A percentile compares a stretch with the other conserved stretches of the same genome.
Evolutionary conservation across 2,113 vertebrate species (phyloP).

Genomic region (Leptobrachium leishanense): DNA sequence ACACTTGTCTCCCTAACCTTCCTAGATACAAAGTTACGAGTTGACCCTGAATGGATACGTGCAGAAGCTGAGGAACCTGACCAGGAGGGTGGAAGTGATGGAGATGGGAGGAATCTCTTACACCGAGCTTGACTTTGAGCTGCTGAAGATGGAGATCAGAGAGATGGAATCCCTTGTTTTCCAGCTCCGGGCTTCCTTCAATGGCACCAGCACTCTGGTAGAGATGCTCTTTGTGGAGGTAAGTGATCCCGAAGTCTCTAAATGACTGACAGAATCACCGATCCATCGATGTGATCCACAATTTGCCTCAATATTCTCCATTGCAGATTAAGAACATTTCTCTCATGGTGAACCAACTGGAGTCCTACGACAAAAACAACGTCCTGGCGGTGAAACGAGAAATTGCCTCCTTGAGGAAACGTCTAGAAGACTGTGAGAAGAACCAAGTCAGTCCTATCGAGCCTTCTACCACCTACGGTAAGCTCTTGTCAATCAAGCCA

Average conservation of each 20-base stretch:
- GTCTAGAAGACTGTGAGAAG: slow-evolving; percentile 66
- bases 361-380: slow-evolving; percentile 67
- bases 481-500: background rate
- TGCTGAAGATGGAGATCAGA: slow-evolving; percentile 65
- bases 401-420: slow-evolving; percentile 67
- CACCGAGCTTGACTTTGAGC: slow-evolving; percentile 56
- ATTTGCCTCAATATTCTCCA: background rate
- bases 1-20: background rate
- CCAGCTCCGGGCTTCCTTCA: slow-evolving; percentile 64
- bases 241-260: background rate
- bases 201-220: slow-evolving; percentile 53
- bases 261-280: background rate
- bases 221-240: slow-evolving; percentile 61
- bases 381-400: slow-evolving; percentile 66
- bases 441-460: background rate
- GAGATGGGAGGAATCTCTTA: slow-evolving; percentile 64
- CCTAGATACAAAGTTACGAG: slow-evolving; percentile 29
- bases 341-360: slow-evolving; percentile 66
- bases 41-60: slow-evolving; percentile 11
- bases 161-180: slow-evolving; percentile 65
- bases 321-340: slow-evolving; percentile 70
- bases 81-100: slow-evolving; percentile 68
- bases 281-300: too few species aligned
- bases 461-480: slow-evolving; percentile 22
- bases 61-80: slow-evolving; percentile 72